Base-by-base conservation (phyloP, 2,888 invertebrate species). In the Dusona sp. region DNA sequence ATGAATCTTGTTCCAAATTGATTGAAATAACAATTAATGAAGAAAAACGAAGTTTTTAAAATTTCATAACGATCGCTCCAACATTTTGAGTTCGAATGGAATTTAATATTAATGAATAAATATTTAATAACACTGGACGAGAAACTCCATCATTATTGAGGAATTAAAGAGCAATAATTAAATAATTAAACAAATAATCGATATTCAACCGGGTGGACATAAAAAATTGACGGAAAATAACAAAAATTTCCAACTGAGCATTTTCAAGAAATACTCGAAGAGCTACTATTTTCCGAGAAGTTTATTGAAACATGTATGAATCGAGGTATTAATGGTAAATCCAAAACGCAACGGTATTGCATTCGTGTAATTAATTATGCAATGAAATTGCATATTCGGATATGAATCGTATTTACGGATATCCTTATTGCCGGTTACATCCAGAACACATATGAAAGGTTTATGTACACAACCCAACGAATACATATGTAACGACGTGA, bases 381-480 rank as follows among this genome's bases (percentile, higher is more conserved):
- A 13, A 25, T 51, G 72, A 73, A 64, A 72, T 51, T 80, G 22
- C 45, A 70, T 64, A 80, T 73, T 45, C 80, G 64, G 80, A 54
- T 38, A 29, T 13, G 38, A 67, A 22, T 82, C 74, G 57, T 75
- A 82, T 68, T 82, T 75, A 75, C 75, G 68, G 57, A 82, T 74
- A 54, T 75, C 67, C 65, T 82, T 68, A 45, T 51, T 67, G 75
- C 57, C 33, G 54, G 13, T n/a, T 19, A n/a, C 11, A 11, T 38
- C n/a, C 48, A 72, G 22, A 42, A 11, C 22, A 22, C 67, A 36
- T 33, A 33, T 33, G 33, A 48, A 51, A 51, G n/a, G 33, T 33
- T 33, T 51, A 19, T 72, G 13, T 57, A 57, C 25, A 13, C 57
- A 25, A 70, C 4, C 4, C 38, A 45, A 25, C 16, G 7, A 25